phyloP scores from a whole-genome alignment of 2,113 vertebrate genomes.

The Chascanopsetta lugubris region DNA sequence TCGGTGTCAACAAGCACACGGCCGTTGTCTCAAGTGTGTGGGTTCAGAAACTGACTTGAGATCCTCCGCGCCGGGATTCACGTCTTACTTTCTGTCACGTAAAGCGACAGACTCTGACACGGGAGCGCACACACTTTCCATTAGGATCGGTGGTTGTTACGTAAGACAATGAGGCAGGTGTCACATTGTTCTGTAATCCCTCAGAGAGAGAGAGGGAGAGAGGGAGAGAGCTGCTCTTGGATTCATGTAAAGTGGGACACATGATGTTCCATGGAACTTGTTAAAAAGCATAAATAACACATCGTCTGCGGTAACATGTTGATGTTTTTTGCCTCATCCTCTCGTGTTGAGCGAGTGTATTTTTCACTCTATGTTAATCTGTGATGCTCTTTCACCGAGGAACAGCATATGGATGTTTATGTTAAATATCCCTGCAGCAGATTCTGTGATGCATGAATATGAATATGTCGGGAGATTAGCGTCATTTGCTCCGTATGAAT shows the following conservation, averaged over 20 bases:
- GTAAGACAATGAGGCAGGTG: slow-evolving; percentile 63
- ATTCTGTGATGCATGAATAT: background rate
- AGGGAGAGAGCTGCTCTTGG: slow-evolving; percentile 42
- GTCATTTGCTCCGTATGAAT: background rate
- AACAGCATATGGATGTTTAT: background rate
- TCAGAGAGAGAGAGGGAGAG: no score
- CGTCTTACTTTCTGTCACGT: background rate
- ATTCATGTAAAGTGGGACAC: slow-evolving; percentile 51
- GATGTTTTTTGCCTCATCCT: background rate
- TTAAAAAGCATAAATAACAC: slow-evolving; percentile 41
- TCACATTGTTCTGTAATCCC: slow-evolving; percentile 71
- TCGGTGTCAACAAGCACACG: background rate
- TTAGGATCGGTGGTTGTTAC: slow-evolving; percentile 47
- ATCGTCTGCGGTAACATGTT: slow-evolving; percentile 12
- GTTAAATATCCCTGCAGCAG: background rate
- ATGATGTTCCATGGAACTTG: slow-evolving; percentile 32
- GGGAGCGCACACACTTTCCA: background rate
- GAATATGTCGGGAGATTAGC: background rate
- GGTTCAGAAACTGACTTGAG: slow-evolving; percentile 7
- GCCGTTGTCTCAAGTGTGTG: background rate
- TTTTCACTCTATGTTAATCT: background rate
- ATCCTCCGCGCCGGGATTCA: background rate
- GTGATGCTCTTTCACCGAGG: background rate
- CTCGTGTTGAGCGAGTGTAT: slow-evolving; percentile 9
- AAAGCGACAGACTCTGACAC: slow-evolving; percentile 4